A percentile compares a stretch with the other conserved stretches of the same genome.
Conservation (phyloP, 1,140 invertebrate species). For the Aphelinus certus region DNA sequence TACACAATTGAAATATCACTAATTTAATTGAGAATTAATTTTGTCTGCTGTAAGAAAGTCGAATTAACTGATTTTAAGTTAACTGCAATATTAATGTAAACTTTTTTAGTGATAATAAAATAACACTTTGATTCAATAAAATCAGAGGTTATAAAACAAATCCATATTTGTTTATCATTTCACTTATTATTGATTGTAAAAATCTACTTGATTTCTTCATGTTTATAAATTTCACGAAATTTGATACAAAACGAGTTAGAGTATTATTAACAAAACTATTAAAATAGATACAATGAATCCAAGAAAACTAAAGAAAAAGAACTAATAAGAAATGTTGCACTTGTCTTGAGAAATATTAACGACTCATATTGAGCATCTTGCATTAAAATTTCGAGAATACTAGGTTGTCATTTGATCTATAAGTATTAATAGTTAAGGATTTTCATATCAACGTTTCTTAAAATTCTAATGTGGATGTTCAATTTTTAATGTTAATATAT, state of each 20-base stretch:
- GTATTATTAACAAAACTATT: constrained; percentile 11
- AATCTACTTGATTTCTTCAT: background rate
- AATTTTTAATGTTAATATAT: constrained; percentile 18
- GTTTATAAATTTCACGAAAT: background rate
- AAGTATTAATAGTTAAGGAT: no score
- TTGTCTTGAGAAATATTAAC: constrained; percentile 1
- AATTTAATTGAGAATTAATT: constrained; percentile 27
- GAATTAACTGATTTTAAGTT: constrained; percentile 26
- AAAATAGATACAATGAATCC: constrained; percentile 3
- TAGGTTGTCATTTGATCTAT: background rate
- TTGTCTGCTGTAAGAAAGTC: constrained; percentile 23
- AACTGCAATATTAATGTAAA: constrained; percentile 37
- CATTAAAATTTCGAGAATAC: constrained; percentile 8
- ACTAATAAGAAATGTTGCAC: constrained; percentile 4
- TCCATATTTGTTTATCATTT: no score
- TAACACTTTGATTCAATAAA: constrained; percentile 39
- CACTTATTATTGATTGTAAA: background rate
- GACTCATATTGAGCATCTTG: constrained; percentile 3
- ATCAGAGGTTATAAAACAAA: no score
- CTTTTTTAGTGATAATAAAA: constrained; percentile 39
- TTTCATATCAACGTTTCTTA: background rate
- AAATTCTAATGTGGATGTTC: background rate
- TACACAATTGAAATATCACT: constrained; percentile 23
- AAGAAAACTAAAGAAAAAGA: background rate
- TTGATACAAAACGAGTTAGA: no score